Percentiles rank a stretch among this genome's conserved stretches.
phyloP scores from a whole-genome alignment of 2,888 invertebrate genomes.

The Zaprionus lineosus region DNA sequence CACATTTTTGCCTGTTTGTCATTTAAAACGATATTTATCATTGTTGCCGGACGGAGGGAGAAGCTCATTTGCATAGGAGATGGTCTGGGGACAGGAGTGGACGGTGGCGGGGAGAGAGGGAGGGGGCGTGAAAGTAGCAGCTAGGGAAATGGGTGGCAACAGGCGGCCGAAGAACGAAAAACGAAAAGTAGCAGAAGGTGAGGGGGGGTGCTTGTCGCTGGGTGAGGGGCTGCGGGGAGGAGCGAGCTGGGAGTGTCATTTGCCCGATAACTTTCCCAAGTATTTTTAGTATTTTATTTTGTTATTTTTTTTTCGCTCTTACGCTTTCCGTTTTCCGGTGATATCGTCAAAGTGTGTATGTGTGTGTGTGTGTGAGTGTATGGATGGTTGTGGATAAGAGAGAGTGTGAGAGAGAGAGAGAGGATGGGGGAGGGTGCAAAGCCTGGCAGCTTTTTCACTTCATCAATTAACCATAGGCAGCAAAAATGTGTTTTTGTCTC shows the following conservation, averaged over 20 bases:
- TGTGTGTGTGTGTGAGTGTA: too few species aligned
- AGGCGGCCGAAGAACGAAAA: too few species aligned
- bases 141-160: too few species aligned
- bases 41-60: slow-evolving; percentile 47
- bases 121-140: too few species aligned
- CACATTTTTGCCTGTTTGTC: slow-evolving; percentile 63
- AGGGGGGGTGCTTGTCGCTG: too few species aligned
- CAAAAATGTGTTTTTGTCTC: slow-evolving; percentile 73
- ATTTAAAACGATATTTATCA: slow-evolving; percentile 72
- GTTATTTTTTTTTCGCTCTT: background rate
- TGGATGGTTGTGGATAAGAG: too few species aligned
- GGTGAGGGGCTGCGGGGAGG: too few species aligned
- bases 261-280: slow-evolving; percentile 47
- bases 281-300: slow-evolving; percentile 41
- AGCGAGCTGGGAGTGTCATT: slow-evolving; percentile 46
- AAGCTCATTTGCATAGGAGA: slow-evolving; percentile 56
- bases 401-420: too few species aligned
- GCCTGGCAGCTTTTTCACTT: slow-evolving; percentile 67
- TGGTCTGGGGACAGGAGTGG: too few species aligned
- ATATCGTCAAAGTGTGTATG: too few species aligned
- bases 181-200: too few species aligned
- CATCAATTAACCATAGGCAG: slow-evolving; percentile 75
- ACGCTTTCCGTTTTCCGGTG: background rate
- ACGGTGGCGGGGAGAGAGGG: too few species aligned
- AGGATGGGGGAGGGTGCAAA: background rate